A percentile compares a stretch with the other conserved stretches of the same genome.
Conservation (phyloP, 2,113 vertebrate species). For the Oryzias javanicus region DNA sequence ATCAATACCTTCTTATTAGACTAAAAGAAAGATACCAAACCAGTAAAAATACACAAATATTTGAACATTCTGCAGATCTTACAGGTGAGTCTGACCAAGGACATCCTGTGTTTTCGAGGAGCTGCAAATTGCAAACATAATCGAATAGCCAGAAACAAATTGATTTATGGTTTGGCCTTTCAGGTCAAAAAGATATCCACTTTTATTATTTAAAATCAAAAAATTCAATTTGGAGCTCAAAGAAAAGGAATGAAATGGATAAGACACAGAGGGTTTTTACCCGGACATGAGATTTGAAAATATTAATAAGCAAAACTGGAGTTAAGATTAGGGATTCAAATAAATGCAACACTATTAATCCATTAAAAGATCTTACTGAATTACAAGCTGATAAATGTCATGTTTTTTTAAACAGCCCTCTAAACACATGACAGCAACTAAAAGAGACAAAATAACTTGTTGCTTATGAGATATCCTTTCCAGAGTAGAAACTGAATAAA, state of each 20-base stretch:
- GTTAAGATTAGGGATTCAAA: slow-evolving; percentile 5
- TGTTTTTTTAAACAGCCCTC: not conserved
- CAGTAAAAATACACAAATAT: no score
- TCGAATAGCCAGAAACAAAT: slow-evolving; percentile 26
- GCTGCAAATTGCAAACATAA: slow-evolving; percentile 2
- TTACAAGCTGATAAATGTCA: not conserved
- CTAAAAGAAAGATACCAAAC: no score
- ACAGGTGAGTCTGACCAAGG: no score
- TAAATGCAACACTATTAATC: not conserved
- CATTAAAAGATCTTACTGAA: slow-evolving; percentile 5
- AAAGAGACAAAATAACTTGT: not conserved
- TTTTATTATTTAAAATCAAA: slow-evolving; percentile 23
- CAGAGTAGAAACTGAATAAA: slow-evolving; percentile 15
- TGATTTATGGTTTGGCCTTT: slow-evolving; percentile 11
- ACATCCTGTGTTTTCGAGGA: no score
- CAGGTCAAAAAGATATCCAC: slow-evolving; percentile 10
- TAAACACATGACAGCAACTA: slow-evolving; percentile 2
- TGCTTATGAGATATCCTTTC: not conserved
- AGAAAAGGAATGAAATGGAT: slow-evolving; percentile 41
- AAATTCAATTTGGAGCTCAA: slow-evolving; percentile 30
- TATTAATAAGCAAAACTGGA: slow-evolving; percentile 1
- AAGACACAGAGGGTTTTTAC: slow-evolving; percentile 35
- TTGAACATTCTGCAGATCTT: no score
- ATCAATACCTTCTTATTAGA: no score
- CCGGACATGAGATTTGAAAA: slow-evolving; percentile 4